Conservation (phyloP, 1,140 invertebrate genomes). For the Cydia pomonella region DNA sequence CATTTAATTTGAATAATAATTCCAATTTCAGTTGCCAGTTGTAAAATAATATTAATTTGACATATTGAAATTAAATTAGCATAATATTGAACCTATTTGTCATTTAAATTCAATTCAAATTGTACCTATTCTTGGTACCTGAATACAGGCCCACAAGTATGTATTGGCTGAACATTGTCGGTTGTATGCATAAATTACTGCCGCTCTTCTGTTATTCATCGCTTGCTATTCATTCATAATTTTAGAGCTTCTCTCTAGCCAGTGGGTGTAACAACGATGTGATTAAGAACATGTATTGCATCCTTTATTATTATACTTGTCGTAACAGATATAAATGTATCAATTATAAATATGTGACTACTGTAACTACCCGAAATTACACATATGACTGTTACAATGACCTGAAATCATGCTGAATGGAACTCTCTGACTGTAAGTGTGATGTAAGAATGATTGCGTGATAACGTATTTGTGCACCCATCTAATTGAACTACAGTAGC, state of each 20-base stretch:
- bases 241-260: not conserved
- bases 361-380: not conserved
- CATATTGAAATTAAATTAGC: too few relatives aligned
- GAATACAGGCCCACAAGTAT: not conserved
- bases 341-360: not conserved
- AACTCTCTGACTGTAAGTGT: not conserved
- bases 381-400: not conserved
- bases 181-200: not conserved
- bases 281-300: not conserved
- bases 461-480: not conserved
- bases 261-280: slow-evolving; percentile 5
- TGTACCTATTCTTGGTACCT: not conserved
- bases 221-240: slow-evolving; percentile 24
- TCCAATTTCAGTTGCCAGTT: too few relatives aligned
- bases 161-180: not conserved
- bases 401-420: not conserved
- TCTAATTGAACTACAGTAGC: not conserved
- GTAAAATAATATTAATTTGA: too few relatives aligned
- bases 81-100: not conserved
- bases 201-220: not conserved
- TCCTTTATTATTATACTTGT: not conserved
- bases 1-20: too few relatives aligned
- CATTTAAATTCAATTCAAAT: not conserved
- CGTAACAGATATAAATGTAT: slow-evolving; percentile 2
- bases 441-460: not conserved